Base-by-base conservation (phyloP, 2,113 vertebrate species). In the Cyanoliseus patagonus region DNA sequence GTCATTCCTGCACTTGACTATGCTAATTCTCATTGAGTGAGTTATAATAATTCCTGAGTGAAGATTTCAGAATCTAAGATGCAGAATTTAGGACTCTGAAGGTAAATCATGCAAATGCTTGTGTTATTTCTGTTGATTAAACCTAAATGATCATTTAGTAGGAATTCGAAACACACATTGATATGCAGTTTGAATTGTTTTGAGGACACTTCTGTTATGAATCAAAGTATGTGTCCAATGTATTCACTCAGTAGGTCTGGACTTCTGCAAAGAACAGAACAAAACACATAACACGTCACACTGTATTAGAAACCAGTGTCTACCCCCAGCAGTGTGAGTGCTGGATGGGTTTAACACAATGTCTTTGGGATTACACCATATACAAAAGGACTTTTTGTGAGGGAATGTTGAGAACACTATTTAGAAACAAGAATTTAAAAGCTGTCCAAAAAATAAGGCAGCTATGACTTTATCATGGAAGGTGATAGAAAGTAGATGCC, bases 281-380 rank as follows among this genome's bases (percentile, higher is more conserved):
- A 28, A 82, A 88, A 63, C 8, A 13, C 8, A 9, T 27, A 23
- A 19, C 0, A 0, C 6, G 4, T 53, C 41, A 37, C 3, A 4
- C 4, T 37, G 3, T 33, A 4, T 28, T 76, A 73, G 63, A 92
- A 72, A 31, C 6, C 11, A 14, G 4, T 20, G 52, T 62, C 27
- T 44, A 59, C 13, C 5, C 52, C 25, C 62, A 77, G 17, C 15
- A 64, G 37, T 16, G 31, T 59, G 55, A 30, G 27, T 53, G 46
- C 22, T 80, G 13, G 16, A 17, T 15, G 5, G 22, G 20, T 44
- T 72, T 63, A 55, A 73, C 2, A 35, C 10, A 44, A 13, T 27
- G 15, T 27, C 33, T 53, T 42, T 15, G 47, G 47, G 24, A 28
- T 64, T 64, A 17, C 6, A 9, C 15, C 33, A 16, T 6, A 17